Conservation (phyloP, 2,888 invertebrate genomes). For the Amphipyra berbera region DNA sequence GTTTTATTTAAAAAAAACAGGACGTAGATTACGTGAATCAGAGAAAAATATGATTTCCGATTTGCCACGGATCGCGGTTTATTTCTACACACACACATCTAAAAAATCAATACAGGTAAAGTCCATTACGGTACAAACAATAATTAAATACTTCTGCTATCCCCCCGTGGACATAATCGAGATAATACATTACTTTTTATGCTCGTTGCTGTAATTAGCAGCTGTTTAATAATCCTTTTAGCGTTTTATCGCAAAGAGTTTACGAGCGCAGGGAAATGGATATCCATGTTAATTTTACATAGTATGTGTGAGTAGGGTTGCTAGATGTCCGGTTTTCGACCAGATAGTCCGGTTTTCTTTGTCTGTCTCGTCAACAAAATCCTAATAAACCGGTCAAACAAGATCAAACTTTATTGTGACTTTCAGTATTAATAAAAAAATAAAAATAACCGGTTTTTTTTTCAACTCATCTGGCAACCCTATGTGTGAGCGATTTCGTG, state of each 20-base stretch:
- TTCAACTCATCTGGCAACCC: no score
- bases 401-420: no score
- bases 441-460: no score
- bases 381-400: no score
- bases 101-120: constrained; percentile 39
- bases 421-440: no score
- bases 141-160: constrained; percentile 40
- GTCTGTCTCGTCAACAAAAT: no score
- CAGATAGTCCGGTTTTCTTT: no score
- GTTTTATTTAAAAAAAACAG: no score
- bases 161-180: constrained; percentile 25
- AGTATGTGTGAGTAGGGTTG: constrained; percentile 25
- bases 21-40: no score
- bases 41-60: no score
- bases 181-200: constrained; percentile 53
- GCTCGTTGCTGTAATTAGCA: constrained; percentile 51
- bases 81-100: neutral
- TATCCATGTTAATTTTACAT: constrained; percentile 50
- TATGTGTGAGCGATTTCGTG: constrained; percentile 33
- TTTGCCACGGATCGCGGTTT: neutral
- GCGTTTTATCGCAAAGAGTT: constrained; percentile 55
- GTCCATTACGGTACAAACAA: constrained; percentile 38
- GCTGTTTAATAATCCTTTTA: constrained; percentile 61
- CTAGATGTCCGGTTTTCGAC: no score
- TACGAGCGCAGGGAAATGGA: constrained; percentile 53